Evolutionary conservation across 2,113 vertebrate genomes (phyloP), one percentile per base, ranked within the genome.

Genomic region (Hirundichthys speculiger): DNA sequence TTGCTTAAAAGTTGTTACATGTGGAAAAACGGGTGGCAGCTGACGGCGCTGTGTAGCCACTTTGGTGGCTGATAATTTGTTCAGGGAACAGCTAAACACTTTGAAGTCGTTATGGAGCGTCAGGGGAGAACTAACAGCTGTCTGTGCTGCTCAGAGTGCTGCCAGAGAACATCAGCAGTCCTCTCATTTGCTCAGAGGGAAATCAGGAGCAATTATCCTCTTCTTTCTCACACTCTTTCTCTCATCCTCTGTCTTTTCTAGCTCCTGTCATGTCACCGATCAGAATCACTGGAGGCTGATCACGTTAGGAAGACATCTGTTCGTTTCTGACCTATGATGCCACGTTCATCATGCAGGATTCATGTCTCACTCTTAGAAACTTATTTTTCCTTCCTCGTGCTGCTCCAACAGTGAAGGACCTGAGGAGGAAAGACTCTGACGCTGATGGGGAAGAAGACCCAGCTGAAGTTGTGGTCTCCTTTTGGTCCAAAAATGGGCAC

Each of bases 241-340:
- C 46, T 73, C 46, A 38, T 49, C 41, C 47, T 14, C 53, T 38
- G 59, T 39, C 46, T 67, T 54, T 48, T 53, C 27, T 18, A 40
- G 43, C 41, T 58, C 49, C 54, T 14, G 13, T 22, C 55, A 9
- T 59, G 52, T 1, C 89, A 95, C 94, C 94, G 80, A 93, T 2
- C 91, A 95, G 82, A 94, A 95, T 80, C 93, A 95, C 87, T 94
- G 93, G 20, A 91, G 94, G 90, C 92, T 94, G 58, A 95, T 95
- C 90, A 94, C 92, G 92, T 95, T 73, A 92, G 94, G 19, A 53
- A 24, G 46, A 34, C 24, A 21, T 19, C 30, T 34, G 30, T 34
- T 34, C 30, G 6, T 10, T 34, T 10, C 30, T 34, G 30, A 34
- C 6, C 30, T 5, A 34, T 10, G 30, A 34, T 34, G 30, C 1